Evolutionary conservation across 2,113 vertebrate genomes (phyloP).

Genomic region (Oreochromis tanganicae): DNA sequence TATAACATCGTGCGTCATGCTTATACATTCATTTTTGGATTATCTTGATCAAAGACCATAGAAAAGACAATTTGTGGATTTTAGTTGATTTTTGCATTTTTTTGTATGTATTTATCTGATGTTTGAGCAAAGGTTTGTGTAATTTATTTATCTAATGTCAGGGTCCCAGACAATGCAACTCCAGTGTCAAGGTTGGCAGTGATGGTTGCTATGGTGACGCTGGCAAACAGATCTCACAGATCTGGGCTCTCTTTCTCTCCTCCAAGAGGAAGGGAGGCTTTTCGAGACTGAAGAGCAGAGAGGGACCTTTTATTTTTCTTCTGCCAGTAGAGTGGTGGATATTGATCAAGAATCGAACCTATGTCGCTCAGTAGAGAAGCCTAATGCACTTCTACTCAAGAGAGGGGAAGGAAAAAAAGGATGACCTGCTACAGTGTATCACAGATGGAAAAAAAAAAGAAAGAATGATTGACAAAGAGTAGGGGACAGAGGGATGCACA

Average conservation of each 20-base stretch:
- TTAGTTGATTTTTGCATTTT: not conserved
- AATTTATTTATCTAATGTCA: slow-evolving; percentile 51
- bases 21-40: not conserved
- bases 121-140: slow-evolving; percentile 9
- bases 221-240: slow-evolving; percentile 56
- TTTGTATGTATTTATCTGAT: not conserved
- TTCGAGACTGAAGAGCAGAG: slow-evolving; percentile 33
- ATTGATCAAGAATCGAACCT: slow-evolving; percentile 62
- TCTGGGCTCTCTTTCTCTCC: slow-evolving; percentile 16
- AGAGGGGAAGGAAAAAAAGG: not conserved
- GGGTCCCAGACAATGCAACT: slow-evolving; percentile 43
- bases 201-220: slow-evolving; percentile 40
- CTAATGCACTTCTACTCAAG: slow-evolving; percentile 56
- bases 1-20: not conserved
- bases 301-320: not conserved
- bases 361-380: slow-evolving; percentile 15
- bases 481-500: not conserved
- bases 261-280: slow-evolving; percentile 23
- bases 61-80: not conserved
- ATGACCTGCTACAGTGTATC: not conserved
- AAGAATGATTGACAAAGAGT: not conserved
- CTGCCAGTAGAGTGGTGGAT: slow-evolving; percentile 39
- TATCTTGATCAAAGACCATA: not conserved
- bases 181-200: slow-evolving; percentile 54
- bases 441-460: not conserved